phyloP scores from a whole-genome alignment of 2,797 vertebrate genomes.

The Sternarchorhynchus goeldii region DNA sequence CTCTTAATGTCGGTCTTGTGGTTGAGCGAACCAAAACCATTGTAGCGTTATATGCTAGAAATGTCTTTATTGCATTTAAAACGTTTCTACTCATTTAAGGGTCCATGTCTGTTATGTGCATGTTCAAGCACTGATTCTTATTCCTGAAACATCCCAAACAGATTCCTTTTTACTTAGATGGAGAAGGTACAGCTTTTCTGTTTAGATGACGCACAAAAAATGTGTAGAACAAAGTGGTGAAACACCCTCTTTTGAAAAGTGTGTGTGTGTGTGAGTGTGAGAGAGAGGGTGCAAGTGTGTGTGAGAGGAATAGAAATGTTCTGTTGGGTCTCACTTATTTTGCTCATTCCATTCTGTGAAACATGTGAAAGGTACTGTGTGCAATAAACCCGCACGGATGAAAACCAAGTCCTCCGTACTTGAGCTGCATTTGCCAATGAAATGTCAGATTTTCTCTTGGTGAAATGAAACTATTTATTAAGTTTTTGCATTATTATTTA shows the following conservation, averaged over 20 bases:
- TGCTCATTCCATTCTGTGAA: not conserved
- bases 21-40: no score
- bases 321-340: not conserved
- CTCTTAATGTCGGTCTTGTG: no score
- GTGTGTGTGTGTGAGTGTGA: not conserved
- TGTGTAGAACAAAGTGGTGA: not conserved
- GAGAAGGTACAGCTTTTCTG: not conserved
- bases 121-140: not conserved
- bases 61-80: not conserved
- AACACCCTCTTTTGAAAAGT: no score
- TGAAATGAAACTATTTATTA: constrained; percentile 35
- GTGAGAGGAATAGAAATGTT: not conserved
- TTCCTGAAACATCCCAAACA: not conserved
- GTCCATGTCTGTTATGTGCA: not conserved
- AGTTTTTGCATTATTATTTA: constrained; percentile 22
- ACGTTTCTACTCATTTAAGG: not conserved
- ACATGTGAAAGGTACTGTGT: not conserved
- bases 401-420: no score
- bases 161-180: not conserved
- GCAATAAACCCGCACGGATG: not conserved
- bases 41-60: no score
- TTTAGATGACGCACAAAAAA: not conserved
- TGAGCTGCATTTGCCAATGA: not conserved
- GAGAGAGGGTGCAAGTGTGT: no score
- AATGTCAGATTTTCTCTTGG: not conserved